These are phyloP conservation scores for Aurelia coerulea DNA, from an alignment of 30 jellyfish, hydroid and myxozoan genomes.

Conservation along the genomic window DNA sequence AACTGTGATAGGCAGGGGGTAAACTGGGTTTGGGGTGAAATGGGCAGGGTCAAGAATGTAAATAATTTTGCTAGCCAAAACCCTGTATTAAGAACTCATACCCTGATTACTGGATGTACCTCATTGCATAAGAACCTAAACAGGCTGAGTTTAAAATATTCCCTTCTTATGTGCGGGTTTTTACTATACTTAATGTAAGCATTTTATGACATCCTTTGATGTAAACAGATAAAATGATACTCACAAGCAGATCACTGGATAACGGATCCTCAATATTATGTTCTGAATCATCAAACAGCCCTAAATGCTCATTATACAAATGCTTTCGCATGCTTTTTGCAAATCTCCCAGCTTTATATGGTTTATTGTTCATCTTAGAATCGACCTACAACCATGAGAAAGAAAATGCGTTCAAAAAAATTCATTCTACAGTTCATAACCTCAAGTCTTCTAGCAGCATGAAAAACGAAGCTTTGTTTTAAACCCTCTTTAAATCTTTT, in stretches of 20 bases:
- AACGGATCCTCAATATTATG: slow-evolving; percentile 82
- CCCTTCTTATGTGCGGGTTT: too few relatives aligned
- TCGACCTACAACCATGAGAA: slow-evolving; percentile 59
- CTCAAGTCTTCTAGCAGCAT: neutral
- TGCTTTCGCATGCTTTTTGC: slow-evolving; percentile 72
- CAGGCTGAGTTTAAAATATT: too few relatives aligned
- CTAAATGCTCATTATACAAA: slow-evolving; percentile 87
- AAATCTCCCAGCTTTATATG: slow-evolving; percentile 82
- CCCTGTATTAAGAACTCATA: too few relatives aligned
- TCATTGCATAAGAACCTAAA: too few relatives aligned
- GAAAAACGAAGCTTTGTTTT: neutral
- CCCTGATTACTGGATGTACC: too few relatives aligned
- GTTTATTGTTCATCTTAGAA: slow-evolving; percentile 79
- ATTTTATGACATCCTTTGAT: too few relatives aligned
- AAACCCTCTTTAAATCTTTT: too few relatives aligned
- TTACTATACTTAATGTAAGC: too few relatives aligned
- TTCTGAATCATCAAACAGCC: slow-evolving; percentile 55
- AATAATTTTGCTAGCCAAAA: too few relatives aligned
- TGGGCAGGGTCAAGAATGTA: too few relatives aligned
- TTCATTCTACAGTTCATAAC: neutral
- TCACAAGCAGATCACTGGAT: slow-evolving; percentile 50
- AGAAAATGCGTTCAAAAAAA: neutral
- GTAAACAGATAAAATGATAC: neutral
- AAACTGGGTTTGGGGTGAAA: too few relatives aligned
- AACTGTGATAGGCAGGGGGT: too few relatives aligned